Evolutionary conservation across 1,140 invertebrate genomes (phyloP).

Genomic region (Brachionus rotundiformis): DNA sequence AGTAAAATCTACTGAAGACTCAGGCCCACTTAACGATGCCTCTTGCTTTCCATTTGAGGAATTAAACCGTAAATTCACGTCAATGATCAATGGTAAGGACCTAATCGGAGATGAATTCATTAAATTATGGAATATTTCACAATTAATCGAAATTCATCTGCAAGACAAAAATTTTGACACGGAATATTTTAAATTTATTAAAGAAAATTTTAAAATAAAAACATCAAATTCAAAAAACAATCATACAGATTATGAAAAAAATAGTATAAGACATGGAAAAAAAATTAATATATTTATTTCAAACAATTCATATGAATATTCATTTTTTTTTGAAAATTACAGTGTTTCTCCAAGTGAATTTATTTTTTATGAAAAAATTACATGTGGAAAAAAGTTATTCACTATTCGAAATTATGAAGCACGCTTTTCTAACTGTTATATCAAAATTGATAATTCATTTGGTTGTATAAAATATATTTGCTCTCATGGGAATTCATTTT

Average conservation of each 20-base stretch:
- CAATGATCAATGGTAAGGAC: slow-evolving; percentile 18
- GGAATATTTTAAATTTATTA: slow-evolving; percentile 1
- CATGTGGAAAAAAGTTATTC: background rate
- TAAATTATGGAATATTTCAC: background rate
- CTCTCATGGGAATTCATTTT: background rate
- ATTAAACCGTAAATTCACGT: background rate
- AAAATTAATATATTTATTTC: background rate
- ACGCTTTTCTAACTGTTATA: background rate
- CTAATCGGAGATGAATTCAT: slow-evolving; percentile 20
- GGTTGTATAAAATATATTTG: slow-evolving; percentile 1
- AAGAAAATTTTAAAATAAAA: slow-evolving; percentile 18
- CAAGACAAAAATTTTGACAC: background rate
- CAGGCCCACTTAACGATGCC: background rate
- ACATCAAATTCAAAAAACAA: slow-evolving; percentile 11
- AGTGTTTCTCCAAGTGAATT: background rate
- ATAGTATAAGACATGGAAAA: background rate
- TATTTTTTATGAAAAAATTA: background rate
- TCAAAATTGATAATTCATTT: background rate
- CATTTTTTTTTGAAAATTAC: too few species aligned
- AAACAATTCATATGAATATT: background rate
- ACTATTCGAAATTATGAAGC: background rate
- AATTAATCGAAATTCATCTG: background rate
- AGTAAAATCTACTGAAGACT: background rate
- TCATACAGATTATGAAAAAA: background rate
- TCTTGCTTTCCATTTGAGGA: slow-evolving; percentile 1